A percentile compares a stretch with the other conserved stretches of the same genome.
Conservation (phyloP, 2,797 vertebrate species). For the Furcifer pardalis region DNA sequence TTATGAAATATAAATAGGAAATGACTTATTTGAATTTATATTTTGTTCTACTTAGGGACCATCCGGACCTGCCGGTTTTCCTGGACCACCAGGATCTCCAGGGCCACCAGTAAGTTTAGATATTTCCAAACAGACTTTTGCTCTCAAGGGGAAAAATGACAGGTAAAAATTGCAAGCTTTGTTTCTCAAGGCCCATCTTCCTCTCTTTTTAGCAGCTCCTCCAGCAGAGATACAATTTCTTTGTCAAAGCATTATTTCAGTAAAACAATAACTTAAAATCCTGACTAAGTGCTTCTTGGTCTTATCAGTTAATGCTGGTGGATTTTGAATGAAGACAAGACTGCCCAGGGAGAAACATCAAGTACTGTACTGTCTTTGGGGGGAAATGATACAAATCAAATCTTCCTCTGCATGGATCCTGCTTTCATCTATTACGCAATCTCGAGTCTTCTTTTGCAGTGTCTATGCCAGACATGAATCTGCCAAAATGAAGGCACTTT, state of each 20-base stretch:
- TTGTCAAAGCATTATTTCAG: background rate
- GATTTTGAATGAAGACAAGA: background rate
- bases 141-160: background rate
- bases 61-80: conserved; percentile 88
- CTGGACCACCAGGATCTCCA: conserved; percentile 87
- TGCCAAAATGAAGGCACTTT: too few species aligned
- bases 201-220: background rate
- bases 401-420: background rate
- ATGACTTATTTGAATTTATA: background rate
- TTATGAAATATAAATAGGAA: background rate
- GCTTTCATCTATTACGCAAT: background rate
- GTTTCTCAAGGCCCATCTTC: background rate
- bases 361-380: background rate
- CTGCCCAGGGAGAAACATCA: too few species aligned
- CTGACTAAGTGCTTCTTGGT: background rate
- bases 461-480: too few species aligned
- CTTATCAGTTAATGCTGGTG: background rate
- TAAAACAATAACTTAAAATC: background rate
- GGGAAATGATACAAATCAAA: background rate
- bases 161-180: background rate
- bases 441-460: too few species aligned
- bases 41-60: conserved; percentile 80
- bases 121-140: background rate
- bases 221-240: background rate
- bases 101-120: conserved; percentile 88